phyloP scores from a whole-genome alignment of 2,797 vertebrate species.

The Lophotriccus pileatus region DNA sequence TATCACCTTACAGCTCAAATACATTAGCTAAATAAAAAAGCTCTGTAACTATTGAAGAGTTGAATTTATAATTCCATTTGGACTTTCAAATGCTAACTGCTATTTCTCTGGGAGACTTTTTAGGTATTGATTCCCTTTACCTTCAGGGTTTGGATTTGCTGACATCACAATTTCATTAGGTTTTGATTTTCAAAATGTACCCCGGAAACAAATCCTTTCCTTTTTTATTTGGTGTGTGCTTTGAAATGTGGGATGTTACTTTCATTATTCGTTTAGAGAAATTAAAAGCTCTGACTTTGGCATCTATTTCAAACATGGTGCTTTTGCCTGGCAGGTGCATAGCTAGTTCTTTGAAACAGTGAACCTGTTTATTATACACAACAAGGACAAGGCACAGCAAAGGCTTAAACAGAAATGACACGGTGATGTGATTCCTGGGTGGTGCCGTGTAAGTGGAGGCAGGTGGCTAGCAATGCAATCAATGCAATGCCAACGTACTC shows the following conservation, averaged over 20 bases:
- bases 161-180: neutral
- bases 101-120: neutral
- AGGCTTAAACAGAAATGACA: neutral
- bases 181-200: neutral
- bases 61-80: neutral
- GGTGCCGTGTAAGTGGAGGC: neutral
- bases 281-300: neutral
- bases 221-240: neutral
- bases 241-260: neutral
- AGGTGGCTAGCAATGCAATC: neutral
- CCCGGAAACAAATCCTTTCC: neutral
- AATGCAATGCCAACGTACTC: neutral
- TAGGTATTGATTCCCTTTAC: neutral
- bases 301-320: neutral
- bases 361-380: neutral
- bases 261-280: neutral
- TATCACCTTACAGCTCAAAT: neutral
- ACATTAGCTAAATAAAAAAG: neutral
- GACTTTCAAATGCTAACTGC: neutral
- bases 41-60: neutral
- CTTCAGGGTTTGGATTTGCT: neutral
- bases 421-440: neutral
- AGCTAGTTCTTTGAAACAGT: neutral
- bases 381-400: neutral
- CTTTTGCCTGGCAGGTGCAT: neutral